Conservation (phyloP, 1,140 invertebrate genomes). For the Drosophila saltans region DNA sequence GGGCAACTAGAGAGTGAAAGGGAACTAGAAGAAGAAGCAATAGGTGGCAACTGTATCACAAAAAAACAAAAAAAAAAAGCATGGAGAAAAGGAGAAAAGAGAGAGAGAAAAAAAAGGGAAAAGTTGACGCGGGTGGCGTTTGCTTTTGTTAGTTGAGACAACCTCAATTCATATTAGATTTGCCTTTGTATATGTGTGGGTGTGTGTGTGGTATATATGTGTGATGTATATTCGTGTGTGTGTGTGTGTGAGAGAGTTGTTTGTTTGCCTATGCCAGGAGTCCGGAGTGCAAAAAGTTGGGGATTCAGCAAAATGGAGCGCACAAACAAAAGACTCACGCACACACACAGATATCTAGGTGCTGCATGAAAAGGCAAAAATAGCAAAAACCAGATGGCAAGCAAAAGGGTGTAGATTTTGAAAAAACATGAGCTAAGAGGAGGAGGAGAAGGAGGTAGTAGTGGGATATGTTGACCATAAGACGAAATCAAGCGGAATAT, state of each 20-base stretch:
- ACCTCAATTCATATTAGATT: conserved; percentile 82
- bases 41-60: conserved; percentile 42
- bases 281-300: conserved; percentile 66
- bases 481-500: background rate
- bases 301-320: conserved; percentile 79
- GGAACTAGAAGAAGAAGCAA: conserved; percentile 21
- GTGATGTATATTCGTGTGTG: conserved; percentile 21
- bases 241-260: conserved; percentile 45
- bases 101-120: conserved; percentile 19
- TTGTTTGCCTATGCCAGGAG: conserved; percentile 50
- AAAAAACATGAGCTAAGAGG: background rate
- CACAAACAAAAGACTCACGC: conserved; percentile 73
- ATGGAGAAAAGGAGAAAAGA: background rate
- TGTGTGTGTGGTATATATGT: conserved; percentile 45
- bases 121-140: conserved; percentile 62
- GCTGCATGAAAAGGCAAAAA: background rate
- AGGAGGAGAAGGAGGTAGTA: background rate
- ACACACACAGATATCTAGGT: conserved; percentile 26
- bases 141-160: conserved; percentile 79
- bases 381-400: background rate
- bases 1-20: conserved; percentile 33
- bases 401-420: conserved; percentile 10
- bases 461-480: background rate
- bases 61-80: conserved; percentile 6
- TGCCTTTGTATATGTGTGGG: conserved; percentile 41